These are phyloP conservation scores for Hyperoodon ampullatus DNA, from an alignment of 2,113 vertebrate species.

Conservation along the genomic window DNA sequence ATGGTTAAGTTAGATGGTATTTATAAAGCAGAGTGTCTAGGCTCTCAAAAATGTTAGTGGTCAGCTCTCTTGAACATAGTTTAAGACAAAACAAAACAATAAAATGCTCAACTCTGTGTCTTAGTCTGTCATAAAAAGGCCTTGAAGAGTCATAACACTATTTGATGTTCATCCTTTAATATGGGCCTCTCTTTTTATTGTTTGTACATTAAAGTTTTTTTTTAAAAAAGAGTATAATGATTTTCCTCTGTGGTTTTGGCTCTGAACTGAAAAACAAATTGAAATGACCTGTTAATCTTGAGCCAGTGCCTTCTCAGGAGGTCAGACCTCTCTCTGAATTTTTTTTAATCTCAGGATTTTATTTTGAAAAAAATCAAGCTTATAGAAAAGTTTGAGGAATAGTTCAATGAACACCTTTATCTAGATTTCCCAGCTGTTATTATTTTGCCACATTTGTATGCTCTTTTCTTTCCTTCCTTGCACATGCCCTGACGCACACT, in stretches of 20 bases:
- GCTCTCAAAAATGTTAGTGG: background rate
- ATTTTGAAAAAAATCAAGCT: constrained; percentile 32
- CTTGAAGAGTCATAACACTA: background rate
- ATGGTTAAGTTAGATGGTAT: background rate
- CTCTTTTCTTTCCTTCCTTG: background rate
- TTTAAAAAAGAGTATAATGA: background rate
- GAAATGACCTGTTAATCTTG: background rate
- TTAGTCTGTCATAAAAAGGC: background rate
- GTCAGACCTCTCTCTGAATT: background rate
- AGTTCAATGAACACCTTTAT: background rate
- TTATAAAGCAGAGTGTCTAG: background rate
- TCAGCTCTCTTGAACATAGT: background rate
- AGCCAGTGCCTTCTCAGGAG: background rate
- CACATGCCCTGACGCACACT: too few species aligned
- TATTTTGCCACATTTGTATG: background rate
- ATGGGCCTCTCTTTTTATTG: background rate
- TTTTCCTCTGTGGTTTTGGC: background rate
- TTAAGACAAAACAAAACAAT: constrained; percentile 35
- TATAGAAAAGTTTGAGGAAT: background rate
- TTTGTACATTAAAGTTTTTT: background rate
- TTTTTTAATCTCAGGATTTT: constrained; percentile 41
- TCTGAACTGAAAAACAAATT: background rate
- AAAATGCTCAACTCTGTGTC: background rate
- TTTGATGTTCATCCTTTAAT: background rate
- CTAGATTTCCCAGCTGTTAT: background rate